Conservation (phyloP, 2,888 invertebrate species). For the Xanthostigma xanthostigma region DNA sequence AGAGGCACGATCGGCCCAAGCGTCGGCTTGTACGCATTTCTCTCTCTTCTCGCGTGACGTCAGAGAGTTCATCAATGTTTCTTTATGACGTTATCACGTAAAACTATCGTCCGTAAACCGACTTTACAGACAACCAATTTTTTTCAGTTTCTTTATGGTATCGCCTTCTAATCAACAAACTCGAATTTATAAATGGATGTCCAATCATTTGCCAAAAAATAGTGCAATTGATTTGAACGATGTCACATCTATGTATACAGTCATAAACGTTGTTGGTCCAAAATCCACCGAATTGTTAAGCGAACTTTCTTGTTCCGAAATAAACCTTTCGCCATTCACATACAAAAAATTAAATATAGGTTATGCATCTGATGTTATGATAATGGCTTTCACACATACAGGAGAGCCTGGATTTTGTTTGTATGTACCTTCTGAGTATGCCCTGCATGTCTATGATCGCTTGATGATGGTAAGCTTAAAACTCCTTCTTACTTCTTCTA, state of each 20-base stretch:
- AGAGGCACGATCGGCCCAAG: too few relatives aligned
- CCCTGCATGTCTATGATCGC: slow-evolving; percentile 55
- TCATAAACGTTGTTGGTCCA: slow-evolving; percentile 54
- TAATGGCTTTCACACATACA: slow-evolving; percentile 55
- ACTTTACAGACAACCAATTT: too few relatives aligned
- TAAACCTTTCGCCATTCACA: slow-evolving; percentile 45
- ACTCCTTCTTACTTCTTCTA: background rate
- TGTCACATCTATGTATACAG: slow-evolving; percentile 58
- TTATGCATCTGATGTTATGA: slow-evolving; percentile 51
- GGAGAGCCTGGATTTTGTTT: slow-evolving; percentile 57
- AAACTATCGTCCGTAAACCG: too few relatives aligned
- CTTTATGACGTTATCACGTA: too few relatives aligned
- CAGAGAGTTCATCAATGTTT: too few relatives aligned
- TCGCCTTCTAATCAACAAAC: slow-evolving; percentile 66
- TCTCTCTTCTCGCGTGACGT: too few relatives aligned
- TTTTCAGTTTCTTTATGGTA: slow-evolving; percentile 54
- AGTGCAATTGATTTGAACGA: slow-evolving; percentile 47
- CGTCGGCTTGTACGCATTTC: too few relatives aligned
- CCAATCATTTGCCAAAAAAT: slow-evolving; percentile 41
- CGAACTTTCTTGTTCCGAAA: slow-evolving; percentile 46
- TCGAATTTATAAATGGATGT: slow-evolving; percentile 53
- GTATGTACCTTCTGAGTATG: slow-evolving; percentile 57
- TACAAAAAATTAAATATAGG: slow-evolving; percentile 52
- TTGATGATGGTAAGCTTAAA: slow-evolving; percentile 36
- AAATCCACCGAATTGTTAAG: slow-evolving; percentile 46